phyloP scores from a whole-genome alignment of 1,140 invertebrate genomes.

The Drosophila baimaii region DNA sequence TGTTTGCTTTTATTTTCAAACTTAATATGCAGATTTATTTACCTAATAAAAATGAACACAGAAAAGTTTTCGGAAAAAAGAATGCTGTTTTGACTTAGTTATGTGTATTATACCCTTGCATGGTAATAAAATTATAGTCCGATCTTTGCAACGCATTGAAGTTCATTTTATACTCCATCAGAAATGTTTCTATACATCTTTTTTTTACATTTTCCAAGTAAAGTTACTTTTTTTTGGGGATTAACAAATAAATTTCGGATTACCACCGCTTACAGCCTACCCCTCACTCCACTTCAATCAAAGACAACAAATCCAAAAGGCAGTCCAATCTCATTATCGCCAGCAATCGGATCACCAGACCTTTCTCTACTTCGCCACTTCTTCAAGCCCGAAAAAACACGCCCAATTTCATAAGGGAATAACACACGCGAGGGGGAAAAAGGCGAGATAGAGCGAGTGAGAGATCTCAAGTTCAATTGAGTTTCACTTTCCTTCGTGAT shows the following conservation, averaged over 20 bases:
- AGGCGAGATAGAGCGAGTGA: neutral
- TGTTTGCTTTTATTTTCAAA: no score
- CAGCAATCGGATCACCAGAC: conserved; percentile 49
- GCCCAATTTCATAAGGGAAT: conserved; percentile 55
- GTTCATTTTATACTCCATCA: no score
- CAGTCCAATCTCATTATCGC: conserved; percentile 34
- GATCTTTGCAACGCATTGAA: no score
- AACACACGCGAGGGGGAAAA: conserved; percentile 14
- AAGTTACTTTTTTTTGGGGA: neutral
- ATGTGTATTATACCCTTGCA: no score
- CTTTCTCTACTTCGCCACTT: conserved; percentile 53
- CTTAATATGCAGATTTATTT: no score
- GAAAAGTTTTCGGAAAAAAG: no score
- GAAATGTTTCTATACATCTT: no score
- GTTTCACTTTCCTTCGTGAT: conserved; percentile 70
- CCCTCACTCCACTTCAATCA: conserved; percentile 3
- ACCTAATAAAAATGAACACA: no score
- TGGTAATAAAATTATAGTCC: no score
- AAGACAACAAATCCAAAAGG: conserved; percentile 19
- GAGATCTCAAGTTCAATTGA: conserved; percentile 54
- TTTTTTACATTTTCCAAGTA: neutral
- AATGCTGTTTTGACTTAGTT: no score
- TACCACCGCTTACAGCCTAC: neutral
- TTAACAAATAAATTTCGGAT: neutral
- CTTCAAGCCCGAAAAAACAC: conserved; percentile 26